These are phyloP conservation scores for Antechinus flavipes DNA, from an alignment of 2,113 vertebrate genomes.

Conservation along the genomic window DNA sequence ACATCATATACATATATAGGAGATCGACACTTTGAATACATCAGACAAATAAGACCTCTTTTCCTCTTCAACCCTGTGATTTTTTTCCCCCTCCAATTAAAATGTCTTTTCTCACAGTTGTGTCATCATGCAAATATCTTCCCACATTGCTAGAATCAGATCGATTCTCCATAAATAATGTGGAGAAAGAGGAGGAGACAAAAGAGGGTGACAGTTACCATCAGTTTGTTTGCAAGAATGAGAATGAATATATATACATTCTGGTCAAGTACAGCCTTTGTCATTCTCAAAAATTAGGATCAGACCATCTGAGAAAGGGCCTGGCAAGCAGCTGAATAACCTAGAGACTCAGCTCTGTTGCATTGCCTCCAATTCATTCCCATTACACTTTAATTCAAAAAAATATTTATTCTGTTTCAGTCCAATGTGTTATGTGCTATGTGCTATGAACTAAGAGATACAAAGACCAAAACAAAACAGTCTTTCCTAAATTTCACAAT, in stretches of 20 bases:
- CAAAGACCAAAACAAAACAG: neutral
- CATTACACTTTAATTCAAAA: neutral
- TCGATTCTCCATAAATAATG: neutral
- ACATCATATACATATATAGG: neutral
- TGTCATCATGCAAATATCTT: slow-evolving; percentile 3
- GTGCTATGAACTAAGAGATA: neutral
- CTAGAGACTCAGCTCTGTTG: slow-evolving; percentile 52
- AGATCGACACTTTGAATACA: neutral
- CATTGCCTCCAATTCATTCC: neutral
- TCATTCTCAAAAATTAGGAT: neutral
- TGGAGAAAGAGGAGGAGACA: neutral
- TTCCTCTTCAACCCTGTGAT: neutral
- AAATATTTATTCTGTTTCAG: neutral
- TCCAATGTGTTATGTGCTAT: too few species aligned
- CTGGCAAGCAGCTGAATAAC: slow-evolving; percentile 56
- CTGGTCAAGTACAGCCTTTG: neutral
- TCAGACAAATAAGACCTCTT: neutral
- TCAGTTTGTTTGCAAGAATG: neutral
- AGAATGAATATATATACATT: slow-evolving; percentile 21
- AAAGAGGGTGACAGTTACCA: neutral
- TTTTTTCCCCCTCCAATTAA: neutral
- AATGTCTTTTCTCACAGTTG: neutral
- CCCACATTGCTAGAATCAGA: neutral
- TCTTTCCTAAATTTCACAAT: neutral
- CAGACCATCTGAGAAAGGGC: neutral